Evolutionary conservation across 2,888 invertebrate species (phyloP), one percentile per base, ranked within the genome.

Genomic region (Pristionchus maxplancki): DNA sequence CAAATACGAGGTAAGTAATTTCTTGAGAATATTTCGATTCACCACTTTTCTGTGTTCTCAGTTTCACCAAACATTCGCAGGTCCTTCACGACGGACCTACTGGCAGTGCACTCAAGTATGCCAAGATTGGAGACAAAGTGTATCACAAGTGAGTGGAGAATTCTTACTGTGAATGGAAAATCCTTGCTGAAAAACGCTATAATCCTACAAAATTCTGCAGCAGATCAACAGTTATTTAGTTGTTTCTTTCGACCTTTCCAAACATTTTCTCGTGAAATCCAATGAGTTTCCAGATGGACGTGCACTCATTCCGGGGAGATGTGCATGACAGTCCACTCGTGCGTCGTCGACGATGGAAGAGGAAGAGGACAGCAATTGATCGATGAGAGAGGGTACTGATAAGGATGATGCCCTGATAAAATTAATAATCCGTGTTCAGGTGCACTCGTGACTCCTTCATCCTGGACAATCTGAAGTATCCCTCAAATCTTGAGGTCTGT

Each of bases 301-400:
- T 93, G 93, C 88, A 88, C 88, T 28, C 90, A 90, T 0, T 78
- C n/a, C n/a, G n/a, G n/a, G n/a, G n/a, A 88, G 6, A 89, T 90
- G 81, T 94, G 94, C 84, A 91, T 94, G 90, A 94, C 93, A 0
- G 94, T 94, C 40, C 94, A 94, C 88, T 91, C 93, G 1, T 94
- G 93, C 88, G 90, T 90, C 1, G 94, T 93, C 24, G 94, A 94
- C 83, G 93, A 94, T 87, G 94, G 94, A 20, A 92, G 93, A 62
- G 94, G 94, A 44, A 89, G 90, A 40, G 91, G 90, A 6, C 94
- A 94, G 64, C 91, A 92, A 64, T 87, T 94, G 53, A 90, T 94
- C 40, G 94, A 94, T 89, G 90, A 90, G n/a, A 89, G 92, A 20
- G 94, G 94, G 93, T 93, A 81, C 40, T n/a, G n/a, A n/a, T n/a